Conservation (phyloP, 2,888 invertebrate species). For the Morinoia aosen region DNA sequence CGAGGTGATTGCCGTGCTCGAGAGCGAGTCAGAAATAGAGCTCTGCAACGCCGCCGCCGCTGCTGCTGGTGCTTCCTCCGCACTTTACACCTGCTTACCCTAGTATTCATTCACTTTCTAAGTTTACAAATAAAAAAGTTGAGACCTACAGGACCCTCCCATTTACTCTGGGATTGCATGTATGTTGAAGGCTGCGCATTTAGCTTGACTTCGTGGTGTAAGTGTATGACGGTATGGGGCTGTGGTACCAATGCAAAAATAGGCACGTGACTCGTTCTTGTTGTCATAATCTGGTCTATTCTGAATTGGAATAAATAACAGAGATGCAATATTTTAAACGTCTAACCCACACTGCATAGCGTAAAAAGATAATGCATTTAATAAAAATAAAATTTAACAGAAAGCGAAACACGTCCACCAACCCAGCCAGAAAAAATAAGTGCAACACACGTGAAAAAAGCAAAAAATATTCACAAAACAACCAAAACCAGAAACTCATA, state of each 20-base stretch:
- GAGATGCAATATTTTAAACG: no score
- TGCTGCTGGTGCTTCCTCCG: not conserved
- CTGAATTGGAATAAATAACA: no score
- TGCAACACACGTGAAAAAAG: not conserved
- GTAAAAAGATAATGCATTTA: not conserved
- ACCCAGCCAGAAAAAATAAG: not conserved
- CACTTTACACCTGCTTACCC: constrained; percentile 19
- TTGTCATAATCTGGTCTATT: not conserved
- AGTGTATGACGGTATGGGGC: not conserved
- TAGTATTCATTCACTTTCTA: not conserved
- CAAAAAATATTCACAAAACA: not conserved
- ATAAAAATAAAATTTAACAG: not conserved
- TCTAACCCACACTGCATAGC: not conserved
- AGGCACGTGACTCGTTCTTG: not conserved
- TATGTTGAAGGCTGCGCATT: not conserved
- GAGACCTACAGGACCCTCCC: not conserved
- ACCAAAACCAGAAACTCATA: not conserved
- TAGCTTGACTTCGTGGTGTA: not conserved
- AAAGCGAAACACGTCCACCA: not conserved
- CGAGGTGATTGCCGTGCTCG: constrained; percentile 20
- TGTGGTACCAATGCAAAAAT: not conserved
- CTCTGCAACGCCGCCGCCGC: constrained; percentile 5
- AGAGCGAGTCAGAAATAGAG: constrained; percentile 44
- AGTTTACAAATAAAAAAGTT: constrained; percentile 1
- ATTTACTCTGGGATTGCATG: not conserved